A percentile compares a stretch with the other conserved stretches of the same genome.
Conservation (phyloP, 1,140 invertebrate species). For the Eulimnadia texana region DNA sequence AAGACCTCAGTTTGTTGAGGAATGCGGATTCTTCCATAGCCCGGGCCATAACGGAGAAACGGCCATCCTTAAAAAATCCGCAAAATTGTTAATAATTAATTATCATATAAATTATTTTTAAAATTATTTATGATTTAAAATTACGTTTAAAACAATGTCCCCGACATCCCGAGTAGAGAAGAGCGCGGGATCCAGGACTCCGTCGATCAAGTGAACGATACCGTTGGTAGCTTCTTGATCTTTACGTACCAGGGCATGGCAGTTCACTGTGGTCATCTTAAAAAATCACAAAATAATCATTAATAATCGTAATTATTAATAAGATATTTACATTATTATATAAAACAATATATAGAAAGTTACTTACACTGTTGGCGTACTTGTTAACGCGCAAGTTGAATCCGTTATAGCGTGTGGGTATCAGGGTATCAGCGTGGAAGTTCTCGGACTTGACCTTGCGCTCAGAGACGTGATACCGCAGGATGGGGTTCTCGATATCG, state of each 20-base stretch:
- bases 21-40: slow-evolving; percentile 35
- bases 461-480: slow-evolving; percentile 32
- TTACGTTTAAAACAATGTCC: slow-evolving; percentile 24
- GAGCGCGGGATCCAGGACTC: slow-evolving; percentile 41
- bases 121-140: background rate
- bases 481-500: slow-evolving; percentile 27
- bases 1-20: slow-evolving; percentile 23
- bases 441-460: slow-evolving; percentile 29
- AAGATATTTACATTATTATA: no score
- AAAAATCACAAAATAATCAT: slow-evolving; percentile 6
- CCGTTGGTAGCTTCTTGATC: slow-evolving; percentile 47
- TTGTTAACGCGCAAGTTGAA: slow-evolving; percentile 30
- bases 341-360: no score
- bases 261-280: slow-evolving; percentile 40
- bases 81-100: background rate
- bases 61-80: slow-evolving; percentile 30
- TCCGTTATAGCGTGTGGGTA: slow-evolving; percentile 25
- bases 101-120: background rate
- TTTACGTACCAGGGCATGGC: slow-evolving; percentile 33
- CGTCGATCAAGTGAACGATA: slow-evolving; percentile 50
- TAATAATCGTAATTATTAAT: background rate
- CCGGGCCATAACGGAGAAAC: slow-evolving; percentile 38
- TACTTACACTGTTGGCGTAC: slow-evolving; percentile 33
- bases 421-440: slow-evolving; percentile 28
- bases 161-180: slow-evolving; percentile 23